Evolutionary conservation across 2,888 invertebrate genomes (phyloP).

Genomic region (Napeogenes sylphis): DNA sequence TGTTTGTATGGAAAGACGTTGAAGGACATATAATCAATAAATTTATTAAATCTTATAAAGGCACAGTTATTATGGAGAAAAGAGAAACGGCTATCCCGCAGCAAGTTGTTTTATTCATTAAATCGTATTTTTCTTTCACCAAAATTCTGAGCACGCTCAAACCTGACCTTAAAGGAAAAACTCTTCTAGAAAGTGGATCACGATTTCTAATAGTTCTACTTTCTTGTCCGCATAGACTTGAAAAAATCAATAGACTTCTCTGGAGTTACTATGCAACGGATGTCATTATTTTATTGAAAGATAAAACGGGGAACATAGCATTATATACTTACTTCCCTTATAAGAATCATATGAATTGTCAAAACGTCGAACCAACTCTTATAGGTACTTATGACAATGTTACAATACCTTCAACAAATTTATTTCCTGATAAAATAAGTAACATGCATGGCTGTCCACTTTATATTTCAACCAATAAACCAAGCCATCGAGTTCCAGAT

Average conservation of each 20-base stretch:
- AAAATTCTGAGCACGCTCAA: slow-evolving; percentile 45
- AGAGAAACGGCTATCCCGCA: slow-evolving; percentile 39
- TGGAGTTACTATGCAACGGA: slow-evolving; percentile 54
- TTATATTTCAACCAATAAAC: slow-evolving; percentile 58
- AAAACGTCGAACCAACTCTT: slow-evolving; percentile 46
- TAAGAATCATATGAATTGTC: slow-evolving; percentile 49
- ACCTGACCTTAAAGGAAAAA: slow-evolving; percentile 53
- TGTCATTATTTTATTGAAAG: slow-evolving; percentile 42
- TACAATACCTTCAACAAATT: slow-evolving; percentile 27
- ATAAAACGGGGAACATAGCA: slow-evolving; percentile 37
- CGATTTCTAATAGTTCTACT: slow-evolving; percentile 50
- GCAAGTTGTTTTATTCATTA: slow-evolving; percentile 52
- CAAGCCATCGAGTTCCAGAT: slow-evolving; percentile 48
- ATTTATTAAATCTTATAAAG: slow-evolving; percentile 49
- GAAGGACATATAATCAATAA: slow-evolving; percentile 40
- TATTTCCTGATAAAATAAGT: slow-evolving; percentile 55
- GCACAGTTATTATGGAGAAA: slow-evolving; percentile 49
- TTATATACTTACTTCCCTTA: slow-evolving; percentile 56
- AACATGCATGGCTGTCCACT: slow-evolving; percentile 59
- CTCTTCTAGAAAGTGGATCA: no score
- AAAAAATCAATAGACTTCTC: slow-evolving; percentile 46
- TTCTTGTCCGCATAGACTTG: slow-evolving; percentile 41
- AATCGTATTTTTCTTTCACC: slow-evolving; percentile 48
- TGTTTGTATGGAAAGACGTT: slow-evolving; percentile 46
- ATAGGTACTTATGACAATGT: slow-evolving; percentile 44